A percentile compares a stretch with the other conserved stretches of the same genome.
phyloP scores from a whole-genome alignment of 2,113 vertebrate genomes.

The Cephalopholis sonnerati region DNA sequence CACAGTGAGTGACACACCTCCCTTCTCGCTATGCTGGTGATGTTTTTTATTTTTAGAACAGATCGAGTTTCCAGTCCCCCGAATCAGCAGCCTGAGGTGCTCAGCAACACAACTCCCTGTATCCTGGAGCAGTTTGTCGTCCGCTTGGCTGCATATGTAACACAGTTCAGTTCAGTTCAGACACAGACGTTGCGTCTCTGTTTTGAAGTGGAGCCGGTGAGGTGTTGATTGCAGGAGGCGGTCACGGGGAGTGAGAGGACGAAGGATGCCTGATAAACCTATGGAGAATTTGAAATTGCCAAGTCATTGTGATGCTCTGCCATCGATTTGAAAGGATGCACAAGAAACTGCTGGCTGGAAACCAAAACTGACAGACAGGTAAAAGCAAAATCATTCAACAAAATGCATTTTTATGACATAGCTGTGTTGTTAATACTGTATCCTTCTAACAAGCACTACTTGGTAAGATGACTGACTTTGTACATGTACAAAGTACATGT shows the following conservation, averaged over 20 bases:
- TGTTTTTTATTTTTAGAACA: slow-evolving; percentile 85
- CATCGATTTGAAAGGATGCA: slow-evolving; percentile 38
- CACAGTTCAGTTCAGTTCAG: background rate
- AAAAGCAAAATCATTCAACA: slow-evolving; percentile 10
- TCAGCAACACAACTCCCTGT: slow-evolving; percentile 52
- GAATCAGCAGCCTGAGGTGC: slow-evolving; percentile 59
- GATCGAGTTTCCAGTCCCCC: slow-evolving; percentile 78
- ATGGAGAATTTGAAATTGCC: slow-evolving; percentile 61
- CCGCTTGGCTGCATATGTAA: background rate
- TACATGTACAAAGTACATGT: background rate
- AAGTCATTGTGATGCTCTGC: slow-evolving; percentile 72
- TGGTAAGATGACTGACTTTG: background rate
- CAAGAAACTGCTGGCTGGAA: slow-evolving; percentile 22
- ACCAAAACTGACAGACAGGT: slow-evolving; percentile 33
- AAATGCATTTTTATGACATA: background rate
- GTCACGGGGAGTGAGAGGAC: background rate
- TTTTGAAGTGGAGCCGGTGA: slow-evolving; percentile 23
- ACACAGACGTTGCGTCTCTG: background rate
- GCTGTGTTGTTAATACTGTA: background rate
- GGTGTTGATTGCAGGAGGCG: slow-evolving; percentile 16
- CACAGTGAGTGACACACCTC: slow-evolving; percentile 64
- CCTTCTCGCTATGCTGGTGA: slow-evolving; percentile 64
- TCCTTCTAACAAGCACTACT: background rate
- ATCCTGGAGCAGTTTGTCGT: slow-evolving; percentile 16
- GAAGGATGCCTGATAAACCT: slow-evolving; percentile 12